These are phyloP conservation scores for Coracias cyanogaster DNA, from an alignment of 2,797 vertebrate species.

Conservation along the genomic window DNA sequence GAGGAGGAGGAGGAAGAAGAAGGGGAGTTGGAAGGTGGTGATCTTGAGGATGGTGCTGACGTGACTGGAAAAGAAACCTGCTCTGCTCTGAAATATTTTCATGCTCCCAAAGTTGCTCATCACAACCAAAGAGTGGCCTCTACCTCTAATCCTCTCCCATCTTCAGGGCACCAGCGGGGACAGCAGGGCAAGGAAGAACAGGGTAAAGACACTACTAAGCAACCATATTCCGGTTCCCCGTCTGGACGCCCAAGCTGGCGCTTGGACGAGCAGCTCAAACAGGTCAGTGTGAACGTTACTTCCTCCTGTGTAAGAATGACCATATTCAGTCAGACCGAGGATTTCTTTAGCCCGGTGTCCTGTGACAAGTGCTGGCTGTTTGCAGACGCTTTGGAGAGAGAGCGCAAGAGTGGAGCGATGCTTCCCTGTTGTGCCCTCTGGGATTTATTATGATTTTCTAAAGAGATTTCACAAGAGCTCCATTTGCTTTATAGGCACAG, in stretches of 20 bases:
- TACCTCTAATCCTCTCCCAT: conserved; percentile 36
- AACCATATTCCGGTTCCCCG: conserved; percentile 73
- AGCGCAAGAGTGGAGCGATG: accelerated
- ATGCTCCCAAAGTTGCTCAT: conserved; percentile 67
- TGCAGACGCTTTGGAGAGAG: neutral
- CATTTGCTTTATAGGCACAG: neutral
- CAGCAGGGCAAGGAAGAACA: conserved; percentile 82
- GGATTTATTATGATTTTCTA: neutral
- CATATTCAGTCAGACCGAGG: accelerated
- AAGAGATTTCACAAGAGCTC: accelerated
- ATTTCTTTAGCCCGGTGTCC: neutral
- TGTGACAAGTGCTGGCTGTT: neutral
- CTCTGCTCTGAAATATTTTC: conserved; percentile 76
- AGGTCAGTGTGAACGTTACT: conserved; percentile 76
- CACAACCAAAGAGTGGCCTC: conserved; percentile 68
- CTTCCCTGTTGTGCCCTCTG: neutral
- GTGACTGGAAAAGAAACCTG: conserved; percentile 75
- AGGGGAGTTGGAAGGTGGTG: conserved; percentile 77
- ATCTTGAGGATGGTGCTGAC: conserved; percentile 65
- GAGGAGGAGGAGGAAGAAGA: conserved; percentile 78
- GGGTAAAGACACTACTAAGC: conserved; percentile 81
- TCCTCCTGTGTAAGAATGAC: neutral
- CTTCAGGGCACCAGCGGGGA: conserved; percentile 36
- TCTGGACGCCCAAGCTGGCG: conserved; percentile 85
- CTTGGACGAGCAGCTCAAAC: conserved; percentile 87